Percentiles rank a stretch among this genome's conserved stretches.
These are phyloP conservation scores for Neuroscelio doddi DNA, from an alignment of 2,888 invertebrate genomes.

Conservation along the genomic window DNA sequence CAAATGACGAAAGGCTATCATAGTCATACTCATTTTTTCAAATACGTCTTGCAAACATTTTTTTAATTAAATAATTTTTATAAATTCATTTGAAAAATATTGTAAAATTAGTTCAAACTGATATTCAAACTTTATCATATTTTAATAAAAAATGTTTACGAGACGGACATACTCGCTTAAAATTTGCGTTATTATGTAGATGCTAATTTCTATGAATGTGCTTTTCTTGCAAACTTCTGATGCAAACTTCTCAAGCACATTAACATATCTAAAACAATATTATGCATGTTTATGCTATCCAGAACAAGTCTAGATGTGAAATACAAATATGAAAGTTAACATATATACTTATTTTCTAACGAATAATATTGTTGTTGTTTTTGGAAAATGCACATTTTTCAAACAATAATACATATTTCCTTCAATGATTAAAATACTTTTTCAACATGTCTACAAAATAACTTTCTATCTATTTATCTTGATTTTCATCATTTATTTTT, in stretches of 20 bases:
- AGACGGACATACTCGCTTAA: too few species aligned
- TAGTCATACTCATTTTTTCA: too few species aligned
- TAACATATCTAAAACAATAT: conserved; percentile 33
- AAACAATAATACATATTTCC: background rate
- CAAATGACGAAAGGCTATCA: too few species aligned
- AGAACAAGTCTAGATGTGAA: conserved; percentile 19
- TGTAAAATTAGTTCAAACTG: too few species aligned
- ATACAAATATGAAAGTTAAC: conserved; percentile 9
- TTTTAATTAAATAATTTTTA: too few species aligned
- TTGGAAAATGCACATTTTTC: conserved; percentile 35
- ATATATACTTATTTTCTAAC: conserved; percentile 9
- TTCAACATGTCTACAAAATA: too few species aligned
- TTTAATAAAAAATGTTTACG: too few species aligned
- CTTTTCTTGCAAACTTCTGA: conserved; percentile 4
- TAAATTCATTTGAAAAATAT: too few species aligned
- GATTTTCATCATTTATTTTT: background rate
- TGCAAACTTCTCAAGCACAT: conserved; percentile 6
- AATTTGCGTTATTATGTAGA: background rate
- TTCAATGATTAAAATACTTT: too few species aligned
- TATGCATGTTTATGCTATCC: conserved; percentile 53
- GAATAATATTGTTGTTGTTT: conserved; percentile 4
- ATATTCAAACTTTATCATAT: too few species aligned
- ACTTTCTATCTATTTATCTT: background rate
- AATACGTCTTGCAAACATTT: too few species aligned
- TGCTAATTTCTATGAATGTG: conserved; percentile 7